These are phyloP conservation scores for Phymorhynchus buccinoides DNA, from an alignment of 1,140 invertebrate genomes.

Conservation along the genomic window DNA sequence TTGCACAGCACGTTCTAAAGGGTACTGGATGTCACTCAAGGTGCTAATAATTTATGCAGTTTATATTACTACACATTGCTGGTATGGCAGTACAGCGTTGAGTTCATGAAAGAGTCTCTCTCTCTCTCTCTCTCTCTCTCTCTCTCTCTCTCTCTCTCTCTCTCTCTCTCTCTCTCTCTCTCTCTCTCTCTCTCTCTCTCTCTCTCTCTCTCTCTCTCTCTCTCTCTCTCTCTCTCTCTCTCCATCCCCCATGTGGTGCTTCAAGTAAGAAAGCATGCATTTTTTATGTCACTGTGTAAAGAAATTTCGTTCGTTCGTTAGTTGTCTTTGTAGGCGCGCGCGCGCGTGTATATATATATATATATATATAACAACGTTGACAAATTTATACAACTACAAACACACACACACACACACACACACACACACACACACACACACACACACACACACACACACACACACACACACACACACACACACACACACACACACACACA, in stretches of 20 bases:
- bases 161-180: background rate
- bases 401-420: too few relatives aligned
- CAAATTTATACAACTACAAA: background rate
- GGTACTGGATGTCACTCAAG: too few relatives aligned
- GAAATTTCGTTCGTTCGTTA: background rate
- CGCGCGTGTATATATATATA: background rate
- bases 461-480: background rate
- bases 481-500: conserved; percentile 8
- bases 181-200: background rate
- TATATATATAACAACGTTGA: background rate
- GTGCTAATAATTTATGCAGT: too few relatives aligned
- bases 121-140: background rate
- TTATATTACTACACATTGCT: too few relatives aligned
- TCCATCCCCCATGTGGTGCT: background rate
- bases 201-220: background rate
- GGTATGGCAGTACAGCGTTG: too few relatives aligned
- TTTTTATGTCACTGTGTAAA: too few relatives aligned
- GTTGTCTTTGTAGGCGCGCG: background rate
- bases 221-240: conserved; percentile 9
- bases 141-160: background rate
- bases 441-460: too few relatives aligned
- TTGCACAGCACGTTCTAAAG: too few relatives aligned
- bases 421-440: too few relatives aligned
- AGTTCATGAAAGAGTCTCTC: too few relatives aligned
- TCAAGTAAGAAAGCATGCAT: too few relatives aligned